Conservation (phyloP, 2,888 invertebrate genomes). For the Philopedon plagiatum region DNA sequence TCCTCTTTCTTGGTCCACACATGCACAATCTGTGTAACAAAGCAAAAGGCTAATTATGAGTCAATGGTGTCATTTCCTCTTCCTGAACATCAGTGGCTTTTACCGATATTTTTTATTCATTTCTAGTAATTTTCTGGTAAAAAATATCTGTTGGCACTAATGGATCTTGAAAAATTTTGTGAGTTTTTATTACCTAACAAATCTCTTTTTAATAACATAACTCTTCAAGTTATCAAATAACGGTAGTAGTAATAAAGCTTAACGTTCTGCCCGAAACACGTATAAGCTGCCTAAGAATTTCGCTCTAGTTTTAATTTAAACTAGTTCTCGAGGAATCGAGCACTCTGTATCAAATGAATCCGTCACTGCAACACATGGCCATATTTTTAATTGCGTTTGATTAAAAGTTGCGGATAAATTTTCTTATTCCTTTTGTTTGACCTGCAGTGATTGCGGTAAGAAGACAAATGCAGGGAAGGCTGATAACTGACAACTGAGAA, state of each 20-base stretch:
- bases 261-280: too few species aligned
- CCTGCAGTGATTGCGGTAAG: neutral
- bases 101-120: too few species aligned
- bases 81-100: too few species aligned
- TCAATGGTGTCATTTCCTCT: too few species aligned
- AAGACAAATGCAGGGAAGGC: neutral
- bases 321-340: slow-evolving; percentile 29
- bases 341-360: slow-evolving; percentile 30
- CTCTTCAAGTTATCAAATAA: slow-evolving; percentile 1
- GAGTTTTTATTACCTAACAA: neutral
- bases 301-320: slow-evolving; percentile 39
- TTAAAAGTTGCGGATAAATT: slow-evolving; percentile 5
- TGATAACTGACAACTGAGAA: too few species aligned
- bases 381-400: slow-evolving; percentile 33
- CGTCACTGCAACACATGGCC: slow-evolving; percentile 25
- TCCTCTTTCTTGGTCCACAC: too few species aligned
- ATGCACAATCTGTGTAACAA: too few species aligned
- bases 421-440: neutral
- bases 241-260: slow-evolving; percentile 5
- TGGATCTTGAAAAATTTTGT: too few species aligned
- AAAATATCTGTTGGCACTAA: too few species aligned
- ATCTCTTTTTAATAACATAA: neutral
- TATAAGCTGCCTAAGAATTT: slow-evolving; percentile 25
- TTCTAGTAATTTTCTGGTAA: too few species aligned
- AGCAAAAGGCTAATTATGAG: too few species aligned